These are phyloP conservation scores for Eulithis testata DNA, from an alignment of 2,888 invertebrate genomes.

Conservation along the genomic window DNA sequence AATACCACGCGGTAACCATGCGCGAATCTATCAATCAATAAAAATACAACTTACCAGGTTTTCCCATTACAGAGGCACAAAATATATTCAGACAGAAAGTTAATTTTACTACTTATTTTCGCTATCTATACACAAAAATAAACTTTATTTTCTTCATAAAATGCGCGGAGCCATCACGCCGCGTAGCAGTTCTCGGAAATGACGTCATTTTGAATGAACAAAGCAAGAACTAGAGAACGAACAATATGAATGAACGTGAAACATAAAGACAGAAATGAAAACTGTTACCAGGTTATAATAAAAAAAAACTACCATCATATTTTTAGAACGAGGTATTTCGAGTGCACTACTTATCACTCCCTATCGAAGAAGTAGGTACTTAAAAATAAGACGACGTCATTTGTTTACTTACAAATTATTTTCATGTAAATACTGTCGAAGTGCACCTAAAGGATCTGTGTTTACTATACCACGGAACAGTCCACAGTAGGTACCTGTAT, in stretches of 20 bases:
- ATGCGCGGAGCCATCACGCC: constrained; percentile 65
- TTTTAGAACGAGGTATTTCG: too few relatives aligned
- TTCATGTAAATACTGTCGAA: background rate
- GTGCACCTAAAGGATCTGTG: background rate
- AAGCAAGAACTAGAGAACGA: background rate
- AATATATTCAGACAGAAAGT: constrained; percentile 34
- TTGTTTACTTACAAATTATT: constrained; percentile 1
- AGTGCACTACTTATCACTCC: background rate
- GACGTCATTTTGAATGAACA: constrained; percentile 64
- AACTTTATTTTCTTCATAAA: constrained; percentile 61
- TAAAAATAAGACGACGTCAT: background rate
- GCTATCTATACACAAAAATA: constrained; percentile 69
- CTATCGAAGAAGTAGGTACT: background rate
- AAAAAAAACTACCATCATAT: background rate
- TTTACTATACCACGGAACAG: background rate
- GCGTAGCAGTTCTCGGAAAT: constrained; percentile 68
- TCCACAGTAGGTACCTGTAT: too few relatives aligned
- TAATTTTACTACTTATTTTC: constrained; percentile 40
- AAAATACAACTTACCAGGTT: constrained; percentile 67
- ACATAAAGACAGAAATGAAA: background rate
- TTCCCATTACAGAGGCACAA: constrained; percentile 63
- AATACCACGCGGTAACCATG: constrained; percentile 54
- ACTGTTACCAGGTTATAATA: background rate
- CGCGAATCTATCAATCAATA: constrained; percentile 15
- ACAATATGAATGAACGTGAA: background rate